Base-by-base conservation (phyloP, 2,113 vertebrate genomes). In the Solenodon paradoxus region DNA sequence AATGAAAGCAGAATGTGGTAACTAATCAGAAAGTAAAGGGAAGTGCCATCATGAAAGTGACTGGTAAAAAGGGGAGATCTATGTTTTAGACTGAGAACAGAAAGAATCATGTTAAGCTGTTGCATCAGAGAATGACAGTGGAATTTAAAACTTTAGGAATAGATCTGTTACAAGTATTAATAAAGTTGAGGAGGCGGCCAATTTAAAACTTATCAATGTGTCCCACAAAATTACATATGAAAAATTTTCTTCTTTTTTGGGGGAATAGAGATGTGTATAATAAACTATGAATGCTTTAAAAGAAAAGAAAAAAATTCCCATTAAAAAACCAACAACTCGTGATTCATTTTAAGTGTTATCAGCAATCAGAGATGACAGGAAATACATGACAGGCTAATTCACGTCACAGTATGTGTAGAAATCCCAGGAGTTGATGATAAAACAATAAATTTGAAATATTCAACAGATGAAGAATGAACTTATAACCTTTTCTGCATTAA, bases 401-500 rank as follows among this genome's bases (percentile, higher is more conserved):
- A 12, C 95, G 6, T 97, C 98, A 98, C 59, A 89, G 69, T 49
- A 78, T 61, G 78, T 90, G 90, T 93, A 96, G 63, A 91, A 98
- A 74, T 59, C 94, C 97, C 98, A 74, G 57, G 92, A 96, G 97
- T 0, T 0, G 87, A 40, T 53, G 86, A 96, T 95, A 96, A 84
- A 69, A 85, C n/a, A 93, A 98, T 93, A 96, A 97, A 97, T 93
- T 0, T 97, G 80, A 98, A 97, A 96, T 96, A 97, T 96, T 96
- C 97, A 98, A 98, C 98, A 98, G 98, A 96, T 98, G 98, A 98
- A 97, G 93, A 96, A 90, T 97, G 98, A 98, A 98, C 98, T 98
- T 94, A 3, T 26, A 98, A 98, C 98, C 98, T 97, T 88, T 94
- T 93, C 96, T 77, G 64, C 47, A 88, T 94, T 95, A 92, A 96